Base-by-base conservation (phyloP, 2,797 vertebrate genomes). In the Gambelia wislizenii region DNA sequence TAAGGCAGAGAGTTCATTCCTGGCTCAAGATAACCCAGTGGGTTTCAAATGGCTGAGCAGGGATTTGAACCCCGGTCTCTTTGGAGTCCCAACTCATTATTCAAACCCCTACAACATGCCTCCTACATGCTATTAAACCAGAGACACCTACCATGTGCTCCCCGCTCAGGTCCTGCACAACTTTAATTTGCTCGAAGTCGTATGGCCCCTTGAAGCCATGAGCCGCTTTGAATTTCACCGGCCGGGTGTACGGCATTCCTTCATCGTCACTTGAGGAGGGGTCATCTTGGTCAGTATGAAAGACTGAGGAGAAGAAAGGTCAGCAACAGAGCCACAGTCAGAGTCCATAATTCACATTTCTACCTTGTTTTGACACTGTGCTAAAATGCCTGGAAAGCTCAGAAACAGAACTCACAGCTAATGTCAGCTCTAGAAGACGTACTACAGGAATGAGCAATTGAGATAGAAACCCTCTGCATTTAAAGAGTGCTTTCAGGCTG, bases 171-270 rank as follows among this genome's bases (percentile, higher is more conserved):
- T 99, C 99, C 95, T 99, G 99, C 54, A 99, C 99, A 70, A 99
- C 98, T 95, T 98, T 99, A 89, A 99, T 98, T 95, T 99, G 98
- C 92, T 99, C 99, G 92, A 99, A 99, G 97, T 99, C 99, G n/a
- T 98, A 99, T 2, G 99, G 99, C 88, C 99, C 99, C 97, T 99
- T 99, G 96, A 99, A 98, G 94, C 99, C 98, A 95, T 99, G 99
- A 0, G 99, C 99, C 14, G 98, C 99, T 97, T 99, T 99, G 95
- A 99, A 99, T 95, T 99, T 99, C 90, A 98, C 99, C 1, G 98
- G 98, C 92, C 99, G 96, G 36, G 99, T 99, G 95, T 99, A 99
- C 0, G 99, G 99, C 99, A 99, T 99, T 54, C 99, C 99, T 96
- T 99, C 99, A 86, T 99, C 99, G 52, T 99, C 99, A 92, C 99